Evolutionary conservation across 2,113 vertebrate species (phyloP).

Genomic region (Condylura cristata): DNA sequence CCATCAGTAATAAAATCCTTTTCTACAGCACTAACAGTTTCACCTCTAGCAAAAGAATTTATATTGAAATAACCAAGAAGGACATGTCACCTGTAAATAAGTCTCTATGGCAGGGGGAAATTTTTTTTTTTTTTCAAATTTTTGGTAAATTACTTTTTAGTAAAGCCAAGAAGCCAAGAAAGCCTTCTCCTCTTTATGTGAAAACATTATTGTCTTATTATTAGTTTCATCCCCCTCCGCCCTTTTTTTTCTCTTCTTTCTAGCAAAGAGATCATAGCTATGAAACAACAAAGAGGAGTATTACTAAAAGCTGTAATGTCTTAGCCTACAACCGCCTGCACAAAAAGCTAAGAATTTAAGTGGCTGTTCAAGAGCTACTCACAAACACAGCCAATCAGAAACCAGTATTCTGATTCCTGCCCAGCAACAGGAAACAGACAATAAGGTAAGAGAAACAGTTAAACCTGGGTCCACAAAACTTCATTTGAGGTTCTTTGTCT

Average conservation of each 20-base stretch:
- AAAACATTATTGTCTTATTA: slow-evolving; percentile 52
- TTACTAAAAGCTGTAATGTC: slow-evolving; percentile 63
- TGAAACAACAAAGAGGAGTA: slow-evolving; percentile 67
- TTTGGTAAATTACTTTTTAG: slow-evolving; percentile 60
- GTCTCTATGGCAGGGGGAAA: slow-evolving; percentile 47
- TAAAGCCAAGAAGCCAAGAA: slow-evolving; percentile 55
- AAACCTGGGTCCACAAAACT: slow-evolving; percentile 70
- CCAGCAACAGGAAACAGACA: slow-evolving; percentile 84
- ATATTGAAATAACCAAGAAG: slow-evolving; percentile 63
- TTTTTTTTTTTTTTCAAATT: slow-evolving; percentile 22
- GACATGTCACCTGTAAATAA: slow-evolving; percentile 56
- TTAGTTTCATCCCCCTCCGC: slow-evolving; percentile 52
- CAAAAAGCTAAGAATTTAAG: slow-evolving; percentile 76
- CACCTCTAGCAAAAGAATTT: slow-evolving; percentile 32
- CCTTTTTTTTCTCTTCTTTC: slow-evolving; percentile 53
- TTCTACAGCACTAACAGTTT: slow-evolving; percentile 44
- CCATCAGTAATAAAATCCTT: slow-evolving; percentile 27
- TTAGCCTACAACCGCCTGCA: slow-evolving; percentile 72
- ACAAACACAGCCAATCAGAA: slow-evolving; percentile 81
- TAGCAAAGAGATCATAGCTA: slow-evolving; percentile 28
- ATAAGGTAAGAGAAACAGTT: slow-evolving; percentile 77
- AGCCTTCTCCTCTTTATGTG: slow-evolving; percentile 32
- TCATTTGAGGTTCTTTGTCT: slow-evolving; percentile 60
- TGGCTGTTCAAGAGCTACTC: slow-evolving; percentile 77
- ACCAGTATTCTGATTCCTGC: slow-evolving; percentile 81